phyloP scores from a whole-genome alignment of 2,888 invertebrate genomes.

The Lapara coniferarum region DNA sequence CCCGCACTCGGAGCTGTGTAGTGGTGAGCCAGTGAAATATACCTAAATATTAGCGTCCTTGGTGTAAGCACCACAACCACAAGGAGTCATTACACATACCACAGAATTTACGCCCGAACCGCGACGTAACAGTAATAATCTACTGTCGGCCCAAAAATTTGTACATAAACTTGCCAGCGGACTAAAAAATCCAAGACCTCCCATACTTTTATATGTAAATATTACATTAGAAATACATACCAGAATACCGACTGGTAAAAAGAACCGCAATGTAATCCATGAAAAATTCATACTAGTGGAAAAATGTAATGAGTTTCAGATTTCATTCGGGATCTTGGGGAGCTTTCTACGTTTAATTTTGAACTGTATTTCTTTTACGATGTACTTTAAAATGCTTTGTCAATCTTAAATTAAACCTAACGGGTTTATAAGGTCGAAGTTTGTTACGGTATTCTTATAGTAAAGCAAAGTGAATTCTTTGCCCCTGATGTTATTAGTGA shows the following conservation, averaged over 20 bases:
- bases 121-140: constrained; percentile 4
- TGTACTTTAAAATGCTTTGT: not conserved
- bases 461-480: too few species aligned
- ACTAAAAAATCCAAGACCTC: not conserved
- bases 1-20: too few species aligned
- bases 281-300: constrained; percentile 23
- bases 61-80: too few species aligned
- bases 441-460: too few species aligned
- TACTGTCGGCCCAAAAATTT: constrained; percentile 16
- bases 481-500: too few species aligned
- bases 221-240: constrained; percentile 10
- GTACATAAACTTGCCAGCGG: constrained; percentile 12
- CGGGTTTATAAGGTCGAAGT: not conserved
- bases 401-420: not conserved
- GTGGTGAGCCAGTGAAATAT: too few species aligned
- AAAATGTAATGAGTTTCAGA: constrained; percentile 23
- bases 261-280: constrained; percentile 17
- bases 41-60: too few species aligned
- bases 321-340: constrained; percentile 11
- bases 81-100: too few species aligned
- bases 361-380: not conserved
- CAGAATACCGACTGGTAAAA: not conserved
- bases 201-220: constrained; percentile 22
- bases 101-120: not conserved
- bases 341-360: constrained; percentile 16